Percentiles rank a stretch among this genome's conserved stretches.
These are phyloP conservation scores for Ailuropoda melanoleuca DNA, from an alignment of 2,113 vertebrate species.

Conservation along the genomic window DNA sequence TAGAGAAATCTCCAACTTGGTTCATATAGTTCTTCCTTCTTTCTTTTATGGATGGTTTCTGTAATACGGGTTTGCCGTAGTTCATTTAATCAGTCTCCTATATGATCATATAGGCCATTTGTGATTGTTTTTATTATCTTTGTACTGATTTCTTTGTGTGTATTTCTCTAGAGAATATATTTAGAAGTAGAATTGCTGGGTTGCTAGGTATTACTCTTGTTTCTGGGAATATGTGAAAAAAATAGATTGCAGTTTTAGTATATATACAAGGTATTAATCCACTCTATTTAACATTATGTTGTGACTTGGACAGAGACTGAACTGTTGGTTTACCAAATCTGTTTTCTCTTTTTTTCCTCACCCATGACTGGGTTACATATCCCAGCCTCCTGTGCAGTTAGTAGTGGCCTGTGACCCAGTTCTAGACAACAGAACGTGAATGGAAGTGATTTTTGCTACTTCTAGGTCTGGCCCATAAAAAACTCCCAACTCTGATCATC, in stretches of 20 bases:
- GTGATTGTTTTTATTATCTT: neutral
- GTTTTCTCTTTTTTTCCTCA: neutral
- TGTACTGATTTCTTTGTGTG: neutral
- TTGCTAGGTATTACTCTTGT: neutral
- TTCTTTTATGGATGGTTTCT: neutral
- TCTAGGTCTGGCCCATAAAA: neutral
- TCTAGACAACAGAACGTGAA: neutral
- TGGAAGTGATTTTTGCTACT: neutral
- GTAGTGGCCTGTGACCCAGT: neutral
- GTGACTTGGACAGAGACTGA: neutral
- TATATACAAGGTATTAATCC: neutral
- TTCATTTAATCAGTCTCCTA: neutral
- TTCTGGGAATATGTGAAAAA: neutral
- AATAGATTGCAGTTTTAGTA: neutral
- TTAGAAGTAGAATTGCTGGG: constrained; percentile 5
- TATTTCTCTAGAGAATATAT: neutral
- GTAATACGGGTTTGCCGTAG: neutral
- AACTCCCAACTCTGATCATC: neutral
- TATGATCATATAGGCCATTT: neutral
- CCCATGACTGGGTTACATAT: neutral
- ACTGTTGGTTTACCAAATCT: neutral
- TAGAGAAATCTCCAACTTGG: neutral
- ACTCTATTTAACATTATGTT: neutral
- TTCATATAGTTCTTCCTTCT: neutral
- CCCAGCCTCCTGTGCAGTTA: neutral